These are phyloP conservation scores for Odontocerum albicorne DNA, from an alignment of 2,888 invertebrate species.

Conservation along the genomic window DNA sequence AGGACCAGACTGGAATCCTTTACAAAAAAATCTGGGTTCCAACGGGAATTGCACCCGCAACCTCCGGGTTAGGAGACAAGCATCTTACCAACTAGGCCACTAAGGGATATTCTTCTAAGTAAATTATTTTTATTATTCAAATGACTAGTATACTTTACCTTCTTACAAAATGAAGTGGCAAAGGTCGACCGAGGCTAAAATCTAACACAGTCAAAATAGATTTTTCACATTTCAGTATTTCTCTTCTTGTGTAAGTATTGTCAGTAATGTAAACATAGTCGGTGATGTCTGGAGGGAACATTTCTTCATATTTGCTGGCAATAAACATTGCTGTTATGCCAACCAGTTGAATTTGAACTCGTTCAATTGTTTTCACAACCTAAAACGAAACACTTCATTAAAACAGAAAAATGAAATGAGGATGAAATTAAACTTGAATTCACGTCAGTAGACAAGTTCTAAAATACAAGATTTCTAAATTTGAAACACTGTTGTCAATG, in stretches of 20 bases:
- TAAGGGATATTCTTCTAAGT: background rate
- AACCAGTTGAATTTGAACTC: constrained; percentile 80
- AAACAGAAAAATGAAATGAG: too few relatives aligned
- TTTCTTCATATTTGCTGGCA: constrained; percentile 95
- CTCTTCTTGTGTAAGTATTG: constrained; percentile 75
- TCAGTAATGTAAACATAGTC: constrained; percentile 94
- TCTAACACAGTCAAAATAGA: constrained; percentile 74
- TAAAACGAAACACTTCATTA: too few relatives aligned
- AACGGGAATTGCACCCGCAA: too few relatives aligned
- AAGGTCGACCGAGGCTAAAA: constrained; percentile 82
- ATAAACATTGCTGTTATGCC: constrained; percentile 89
- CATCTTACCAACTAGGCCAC: too few relatives aligned
- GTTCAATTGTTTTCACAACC: constrained; percentile 62
- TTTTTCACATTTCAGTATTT: constrained; percentile 82
- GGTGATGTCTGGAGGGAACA: constrained; percentile 80
- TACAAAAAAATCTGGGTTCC: too few relatives aligned
- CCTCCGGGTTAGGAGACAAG: too few relatives aligned
- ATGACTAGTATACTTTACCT: constrained; percentile 54
- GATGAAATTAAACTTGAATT: too few relatives aligned
- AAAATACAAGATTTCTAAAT: too few relatives aligned
- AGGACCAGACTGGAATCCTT: too few relatives aligned
- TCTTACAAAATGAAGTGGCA: constrained; percentile 86
- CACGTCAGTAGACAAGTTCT: too few relatives aligned
- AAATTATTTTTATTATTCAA: background rate
- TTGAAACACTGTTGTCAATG: too few relatives aligned